Base-by-base conservation (phyloP, 2,113 vertebrate genomes). In the Entosphenus tridentatus region DNA sequence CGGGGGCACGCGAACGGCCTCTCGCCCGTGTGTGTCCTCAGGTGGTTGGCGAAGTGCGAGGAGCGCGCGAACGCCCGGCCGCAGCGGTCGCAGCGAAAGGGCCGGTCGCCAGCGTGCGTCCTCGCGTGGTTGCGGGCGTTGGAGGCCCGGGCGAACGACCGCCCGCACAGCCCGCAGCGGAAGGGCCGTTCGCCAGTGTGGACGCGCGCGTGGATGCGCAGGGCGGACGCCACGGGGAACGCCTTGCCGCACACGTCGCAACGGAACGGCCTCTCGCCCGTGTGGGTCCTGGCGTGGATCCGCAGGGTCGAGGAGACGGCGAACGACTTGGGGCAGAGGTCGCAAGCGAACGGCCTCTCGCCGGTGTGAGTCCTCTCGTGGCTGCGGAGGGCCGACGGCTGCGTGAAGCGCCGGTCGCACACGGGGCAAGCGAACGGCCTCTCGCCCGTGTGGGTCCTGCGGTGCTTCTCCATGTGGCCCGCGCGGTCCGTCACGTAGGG, bases 41-140 rank as follows among this genome's bases (percentile, higher is more conserved):
- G 87, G 77, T 93, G 88, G 76, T 89, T 90, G 57, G 89, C 85
- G 55, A 89, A 75, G 74, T 86, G 90, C 56, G 87, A 87, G 1
- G 87, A 87, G 2, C 89, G 87, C 8, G 87, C 81, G 74, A 90
- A 91, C 57, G 86, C 87, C 72, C 89, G 81, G 55, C 82, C 85
- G 2, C 87, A 91, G 56, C 87, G 82, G 70, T 83, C 83, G 76
- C 88, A 89, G 73, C 57, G 68, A 56, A 78, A 79, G 2, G 78
- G 77, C 12, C 72, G 67, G 9, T 77, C 75, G 16, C 85, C 76
- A 71, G 83, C 82, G 74, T 83, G 80, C 11, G 81, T 83, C 75
- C 80, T 81, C 74, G 83, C 86, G 75, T 89, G 81, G 74, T 84
- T 86, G 57, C 79, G 62, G 2, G 21, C 62, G 10, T 21, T 21